Percentiles rank a stretch among this genome's conserved stretches.
Evolutionary conservation across 2,797 vertebrate genomes (phyloP).

Genomic region (Prunella strophiata): DNA sequence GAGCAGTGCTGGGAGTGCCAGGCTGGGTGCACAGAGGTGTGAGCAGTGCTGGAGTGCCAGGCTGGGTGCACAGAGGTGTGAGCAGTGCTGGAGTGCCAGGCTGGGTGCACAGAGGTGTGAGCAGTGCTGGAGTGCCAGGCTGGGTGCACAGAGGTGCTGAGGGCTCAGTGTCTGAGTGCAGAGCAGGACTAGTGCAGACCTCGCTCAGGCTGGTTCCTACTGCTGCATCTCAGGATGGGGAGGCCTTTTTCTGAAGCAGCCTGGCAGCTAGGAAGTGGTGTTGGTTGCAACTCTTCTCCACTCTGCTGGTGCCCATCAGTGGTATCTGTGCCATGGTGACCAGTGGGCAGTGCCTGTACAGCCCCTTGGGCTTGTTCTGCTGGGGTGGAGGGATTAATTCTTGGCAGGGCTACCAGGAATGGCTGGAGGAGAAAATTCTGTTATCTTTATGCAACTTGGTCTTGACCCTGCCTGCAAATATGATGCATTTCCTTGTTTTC

Average conservation of each 20-base stretch:
- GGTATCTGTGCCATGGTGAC: not conserved
- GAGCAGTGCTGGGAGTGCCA: too few relatives aligned
- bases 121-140: too few relatives aligned
- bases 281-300: not conserved
- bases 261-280: not conserved
- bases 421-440: not conserved
- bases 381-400: not conserved
- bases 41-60: too few relatives aligned
- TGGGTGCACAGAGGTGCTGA: too few relatives aligned
- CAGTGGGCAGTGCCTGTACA: not conserved
- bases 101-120: too few relatives aligned
- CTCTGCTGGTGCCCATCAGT: not conserved
- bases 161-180: not conserved
- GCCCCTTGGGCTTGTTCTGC: not conserved
- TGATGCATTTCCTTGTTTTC: not conserved
- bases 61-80: not conserved
- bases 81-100: too few relatives aligned
- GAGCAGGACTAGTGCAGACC: not conserved
- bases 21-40: too few relatives aligned
- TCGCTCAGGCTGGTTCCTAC: accelerated
- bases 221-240: not conserved
- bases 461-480: not conserved
- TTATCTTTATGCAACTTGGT: not conserved
- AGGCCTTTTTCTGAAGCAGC: not conserved
- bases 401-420: not conserved